Conservation (phyloP, 2,888 invertebrate genomes). For the Toxonevra muliebris region DNA sequence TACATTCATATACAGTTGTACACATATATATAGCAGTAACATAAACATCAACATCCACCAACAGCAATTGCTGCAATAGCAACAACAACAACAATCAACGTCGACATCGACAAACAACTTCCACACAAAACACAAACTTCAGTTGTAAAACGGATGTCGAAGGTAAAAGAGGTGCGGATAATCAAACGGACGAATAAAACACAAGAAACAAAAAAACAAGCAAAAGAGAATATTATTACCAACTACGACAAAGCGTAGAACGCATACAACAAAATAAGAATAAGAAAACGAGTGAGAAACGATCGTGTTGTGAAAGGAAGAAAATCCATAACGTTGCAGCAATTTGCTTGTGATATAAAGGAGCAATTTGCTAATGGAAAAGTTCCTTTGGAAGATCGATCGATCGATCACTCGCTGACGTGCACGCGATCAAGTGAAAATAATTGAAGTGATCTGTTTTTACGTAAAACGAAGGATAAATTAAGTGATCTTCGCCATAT, state of each 20-base stretch:
- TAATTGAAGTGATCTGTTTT: too few relatives aligned
- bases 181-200: conserved; percentile 37
- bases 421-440: too few relatives aligned
- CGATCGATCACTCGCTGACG: too few relatives aligned
- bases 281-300: too few relatives aligned
- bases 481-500: too few relatives aligned
- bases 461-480: too few relatives aligned
- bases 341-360: background rate
- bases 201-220: background rate
- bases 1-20: conserved; percentile 11
- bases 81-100: conserved; percentile 34
- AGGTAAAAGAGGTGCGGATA: conserved; percentile 53
- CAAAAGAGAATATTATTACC: background rate
- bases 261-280: background rate
- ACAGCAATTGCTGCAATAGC: conserved; percentile 22
- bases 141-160: conserved; percentile 61
- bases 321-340: background rate
- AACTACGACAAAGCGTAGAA: background rate
- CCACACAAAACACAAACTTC: conserved; percentile 50
- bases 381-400: too few relatives aligned
- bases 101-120: conserved; percentile 51
- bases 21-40: conserved; percentile 48
- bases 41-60: conserved; percentile 19
- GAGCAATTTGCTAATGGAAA: background rate
- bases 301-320: background rate